Percentiles rank a stretch among this genome's conserved stretches.
Conservation (phyloP, 2,797 vertebrate species). For the Eulemur mongoz region DNA sequence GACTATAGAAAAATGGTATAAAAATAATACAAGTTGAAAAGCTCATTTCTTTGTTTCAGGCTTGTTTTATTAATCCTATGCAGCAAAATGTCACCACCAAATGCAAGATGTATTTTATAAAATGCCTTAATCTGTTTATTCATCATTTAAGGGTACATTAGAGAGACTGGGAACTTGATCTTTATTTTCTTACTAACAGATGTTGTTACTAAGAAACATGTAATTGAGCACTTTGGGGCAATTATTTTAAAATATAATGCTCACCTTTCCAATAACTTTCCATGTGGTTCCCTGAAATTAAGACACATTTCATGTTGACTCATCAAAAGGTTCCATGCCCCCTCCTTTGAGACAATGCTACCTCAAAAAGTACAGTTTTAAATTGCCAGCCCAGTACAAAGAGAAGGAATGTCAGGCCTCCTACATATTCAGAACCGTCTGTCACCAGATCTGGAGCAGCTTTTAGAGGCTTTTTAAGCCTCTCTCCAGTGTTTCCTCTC, state of each 20-base stretch:
- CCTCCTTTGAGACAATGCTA: slow-evolving; percentile 37
- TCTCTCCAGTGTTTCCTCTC: not conserved
- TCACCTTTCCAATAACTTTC: slow-evolving; percentile 71
- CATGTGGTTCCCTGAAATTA: slow-evolving; percentile 65
- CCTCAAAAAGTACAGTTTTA: not conserved
- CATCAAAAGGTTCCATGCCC: slow-evolving; percentile 42
- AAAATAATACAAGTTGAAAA: slow-evolving; percentile 10
- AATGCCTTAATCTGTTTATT: slow-evolving; percentile 70
- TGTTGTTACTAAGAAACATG: slow-evolving; percentile 66
- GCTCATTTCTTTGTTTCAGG: slow-evolving; percentile 26
- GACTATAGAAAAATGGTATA: not conserved
- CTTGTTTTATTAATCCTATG: slow-evolving; percentile 41
- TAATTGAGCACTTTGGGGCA: slow-evolving; percentile 68
- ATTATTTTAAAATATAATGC: slow-evolving; percentile 75
- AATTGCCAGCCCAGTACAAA: slow-evolving; percentile 20
- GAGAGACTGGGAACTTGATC: slow-evolving; percentile 64
- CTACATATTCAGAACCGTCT: slow-evolving; percentile 59
- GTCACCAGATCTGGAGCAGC: not conserved
- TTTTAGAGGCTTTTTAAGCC: slow-evolving; percentile 25
- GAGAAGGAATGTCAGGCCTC: slow-evolving; percentile 21
- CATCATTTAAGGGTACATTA: slow-evolving; percentile 61
- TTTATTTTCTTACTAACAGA: slow-evolving; percentile 76
- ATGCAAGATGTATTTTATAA: slow-evolving; percentile 53
- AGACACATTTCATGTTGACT: slow-evolving; percentile 71
- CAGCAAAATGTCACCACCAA: slow-evolving; percentile 42